Evolutionary conservation across 2,113 vertebrate genomes (phyloP).

Genomic region (Hippocampus guttulatus): DNA sequence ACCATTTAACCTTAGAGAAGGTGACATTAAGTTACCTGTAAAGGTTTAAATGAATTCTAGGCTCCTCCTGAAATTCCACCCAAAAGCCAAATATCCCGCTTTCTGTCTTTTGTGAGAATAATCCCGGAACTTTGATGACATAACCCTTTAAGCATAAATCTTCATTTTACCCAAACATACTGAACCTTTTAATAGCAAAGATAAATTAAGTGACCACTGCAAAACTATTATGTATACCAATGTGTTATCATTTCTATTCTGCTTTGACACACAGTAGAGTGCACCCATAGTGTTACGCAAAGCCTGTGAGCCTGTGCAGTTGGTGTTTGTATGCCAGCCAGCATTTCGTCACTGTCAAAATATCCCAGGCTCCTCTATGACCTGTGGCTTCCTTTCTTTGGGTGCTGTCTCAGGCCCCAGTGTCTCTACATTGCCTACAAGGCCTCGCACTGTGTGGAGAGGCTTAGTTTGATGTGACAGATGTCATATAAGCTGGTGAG

Average conservation of each 20-base stretch:
- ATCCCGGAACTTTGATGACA: no score
- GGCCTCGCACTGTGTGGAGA: slow-evolving; percentile 8
- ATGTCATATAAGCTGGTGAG: slow-evolving; percentile 15
- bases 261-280: background rate
- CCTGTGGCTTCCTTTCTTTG: slow-evolving; percentile 35
- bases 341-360: slow-evolving; percentile 50
- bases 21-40: no score
- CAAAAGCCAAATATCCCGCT: no score
- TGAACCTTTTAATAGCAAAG: background rate
- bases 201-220: background rate
- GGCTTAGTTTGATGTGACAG: slow-evolving; percentile 32
- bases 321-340: slow-evolving; percentile 34
- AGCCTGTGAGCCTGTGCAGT: slow-evolving; percentile 17
- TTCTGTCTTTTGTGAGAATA: background rate
- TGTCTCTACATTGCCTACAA: slow-evolving; percentile 14
- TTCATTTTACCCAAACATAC: background rate
- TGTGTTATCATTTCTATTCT: background rate
- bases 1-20: no score
- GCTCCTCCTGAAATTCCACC: no score
- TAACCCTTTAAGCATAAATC: background rate
- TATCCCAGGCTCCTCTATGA: slow-evolving; percentile 38
- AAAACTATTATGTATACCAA: no score
- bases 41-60: no score
- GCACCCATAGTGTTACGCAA: background rate
- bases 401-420: slow-evolving; percentile 13